phyloP scores from a whole-genome alignment of 2,888 invertebrate species.

The Chromoteleia sp. region DNA sequence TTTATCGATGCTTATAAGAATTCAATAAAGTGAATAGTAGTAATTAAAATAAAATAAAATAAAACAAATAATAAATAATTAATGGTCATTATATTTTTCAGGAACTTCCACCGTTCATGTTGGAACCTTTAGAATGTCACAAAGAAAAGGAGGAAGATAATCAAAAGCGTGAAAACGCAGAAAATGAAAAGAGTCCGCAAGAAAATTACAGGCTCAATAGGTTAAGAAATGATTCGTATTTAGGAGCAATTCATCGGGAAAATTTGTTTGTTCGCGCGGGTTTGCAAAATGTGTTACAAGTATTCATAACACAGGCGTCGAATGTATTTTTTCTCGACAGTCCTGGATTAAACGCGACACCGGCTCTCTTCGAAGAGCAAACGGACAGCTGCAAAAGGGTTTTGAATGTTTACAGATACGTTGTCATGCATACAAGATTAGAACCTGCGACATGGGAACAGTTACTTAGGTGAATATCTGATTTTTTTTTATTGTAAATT shows the following conservation, averaged over 20 bases:
- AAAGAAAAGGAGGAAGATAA: slow-evolving; percentile 82
- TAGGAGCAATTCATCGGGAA: slow-evolving; percentile 93
- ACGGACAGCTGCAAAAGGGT: slow-evolving; percentile 98
- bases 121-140: slow-evolving; percentile 87
- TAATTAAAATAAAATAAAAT: slow-evolving; percentile 1
- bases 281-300: slow-evolving; percentile 92
- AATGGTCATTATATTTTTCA: slow-evolving; percentile 75
- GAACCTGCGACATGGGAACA: slow-evolving; percentile 95
- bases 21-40: too few relatives aligned
- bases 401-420: slow-evolving; percentile 97
- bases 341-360: slow-evolving; percentile 85
- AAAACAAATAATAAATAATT: background rate
- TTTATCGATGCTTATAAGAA: too few relatives aligned
- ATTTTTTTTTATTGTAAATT: background rate
- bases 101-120: slow-evolving; percentile 92
- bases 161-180: slow-evolving; percentile 77
- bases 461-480: slow-evolving; percentile 79
- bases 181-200: slow-evolving; percentile 80
- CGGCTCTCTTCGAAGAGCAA: slow-evolving; percentile 94
- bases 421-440: slow-evolving; percentile 98
- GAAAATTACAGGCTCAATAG: slow-evolving; percentile 85
- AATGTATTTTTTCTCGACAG: slow-evolving; percentile 94
- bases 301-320: slow-evolving; percentile 97
- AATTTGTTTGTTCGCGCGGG: slow-evolving; percentile 93
- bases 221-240: slow-evolving; percentile 93